These are phyloP conservation scores for Oscheius myriophilus DNA, from an alignment of 2,888 invertebrate genomes.

Conservation along the genomic window DNA sequence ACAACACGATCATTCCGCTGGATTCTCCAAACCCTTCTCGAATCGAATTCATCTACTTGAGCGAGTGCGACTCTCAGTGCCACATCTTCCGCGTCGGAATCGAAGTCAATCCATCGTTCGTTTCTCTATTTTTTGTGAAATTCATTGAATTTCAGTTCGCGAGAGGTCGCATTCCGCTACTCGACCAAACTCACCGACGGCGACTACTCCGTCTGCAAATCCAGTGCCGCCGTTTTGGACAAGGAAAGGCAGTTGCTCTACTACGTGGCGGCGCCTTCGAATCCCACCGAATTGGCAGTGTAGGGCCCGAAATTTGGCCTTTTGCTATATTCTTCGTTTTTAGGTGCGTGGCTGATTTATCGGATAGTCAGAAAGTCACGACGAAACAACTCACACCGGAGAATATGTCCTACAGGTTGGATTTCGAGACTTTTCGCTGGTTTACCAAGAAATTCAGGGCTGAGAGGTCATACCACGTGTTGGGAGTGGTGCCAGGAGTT, in stretches of 20 bases:
- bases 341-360: conserved; percentile 41
- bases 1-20: conserved; percentile 43
- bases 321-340: background rate
- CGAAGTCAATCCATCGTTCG: conserved; percentile 9
- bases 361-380: conserved; percentile 25
- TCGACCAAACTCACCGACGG: conserved; percentile 31
- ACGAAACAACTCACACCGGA: conserved; percentile 31
- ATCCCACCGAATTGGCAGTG: conserved; percentile 57
- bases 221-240: conserved; percentile 57
- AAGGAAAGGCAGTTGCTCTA: conserved; percentile 53
- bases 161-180: too few relatives aligned
- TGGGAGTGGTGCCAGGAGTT: conserved; percentile 51
- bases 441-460: conserved; percentile 33
- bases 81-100: conserved; percentile 26
- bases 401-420: conserved; percentile 34
- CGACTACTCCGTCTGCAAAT: conserved; percentile 58
- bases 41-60: conserved; percentile 26
- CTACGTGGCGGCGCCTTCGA: conserved; percentile 56
- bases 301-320: conserved; percentile 32
- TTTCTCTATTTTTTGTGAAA: conserved; percentile 10
- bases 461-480: conserved; percentile 46
- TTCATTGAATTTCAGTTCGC: too few relatives aligned
- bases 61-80: conserved; percentile 30
- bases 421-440: background rate
- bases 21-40: background rate